Percentiles rank a stretch among this genome's conserved stretches.
Conservation (phyloP, 2,113 vertebrate genomes). For the Rissa tridactyla region DNA sequence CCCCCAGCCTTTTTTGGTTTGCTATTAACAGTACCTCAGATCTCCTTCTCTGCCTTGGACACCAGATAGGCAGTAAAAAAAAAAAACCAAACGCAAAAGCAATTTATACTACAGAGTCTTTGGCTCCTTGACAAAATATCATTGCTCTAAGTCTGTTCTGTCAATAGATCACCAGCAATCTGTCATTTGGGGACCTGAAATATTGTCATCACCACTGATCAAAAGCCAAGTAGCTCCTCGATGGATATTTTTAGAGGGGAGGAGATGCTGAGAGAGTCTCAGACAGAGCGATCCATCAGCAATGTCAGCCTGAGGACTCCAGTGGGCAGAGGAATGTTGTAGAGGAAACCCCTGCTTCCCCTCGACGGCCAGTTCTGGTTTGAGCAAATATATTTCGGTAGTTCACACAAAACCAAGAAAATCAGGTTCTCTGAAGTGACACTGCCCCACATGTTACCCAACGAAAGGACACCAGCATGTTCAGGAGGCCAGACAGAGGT, state of each 20-base stretch:
- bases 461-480: not conserved
- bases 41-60: not conserved
- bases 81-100: not conserved
- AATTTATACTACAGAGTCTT: not conserved
- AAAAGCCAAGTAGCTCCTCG: slow-evolving; percentile 1
- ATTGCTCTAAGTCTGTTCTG: not conserved
- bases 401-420: not conserved
- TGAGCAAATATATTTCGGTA: not conserved
- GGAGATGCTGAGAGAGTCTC: not conserved
- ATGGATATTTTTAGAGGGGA: not conserved
- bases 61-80: not conserved
- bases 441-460: not conserved
- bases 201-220: not conserved
- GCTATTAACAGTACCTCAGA: not conserved
- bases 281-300: not conserved
- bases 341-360: not conserved
- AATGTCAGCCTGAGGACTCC: not conserved
- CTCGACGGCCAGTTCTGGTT: rapidly evolving
- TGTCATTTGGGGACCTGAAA: not conserved
- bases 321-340: not conserved
- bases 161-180: not conserved
- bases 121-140: not conserved
- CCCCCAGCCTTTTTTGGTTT: not conserved
- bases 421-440: not conserved
- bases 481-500: not conserved